These are phyloP conservation scores for Actias luna DNA, from an alignment of 2,888 invertebrate genomes.

Conservation along the genomic window DNA sequence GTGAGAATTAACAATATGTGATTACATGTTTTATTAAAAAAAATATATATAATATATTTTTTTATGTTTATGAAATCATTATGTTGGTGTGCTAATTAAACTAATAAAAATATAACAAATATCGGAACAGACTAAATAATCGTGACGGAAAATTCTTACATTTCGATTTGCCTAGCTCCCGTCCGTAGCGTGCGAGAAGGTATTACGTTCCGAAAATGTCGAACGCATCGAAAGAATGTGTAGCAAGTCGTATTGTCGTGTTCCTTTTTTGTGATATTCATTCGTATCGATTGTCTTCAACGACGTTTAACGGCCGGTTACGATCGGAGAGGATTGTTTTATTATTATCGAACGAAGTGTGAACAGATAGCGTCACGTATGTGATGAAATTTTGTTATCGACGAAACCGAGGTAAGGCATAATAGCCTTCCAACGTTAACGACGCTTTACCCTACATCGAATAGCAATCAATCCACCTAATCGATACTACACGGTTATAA, in stretches of 20 bases:
- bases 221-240: slow-evolving; percentile 35
- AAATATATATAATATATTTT: too few relatives aligned
- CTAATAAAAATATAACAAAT: too few relatives aligned
- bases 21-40: too few relatives aligned
- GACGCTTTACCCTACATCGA: neutral
- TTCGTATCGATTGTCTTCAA: slow-evolving; percentile 6
- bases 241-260: slow-evolving; percentile 17
- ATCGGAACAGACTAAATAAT: too few relatives aligned
- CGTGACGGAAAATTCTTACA: too few relatives aligned
- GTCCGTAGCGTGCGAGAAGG: too few relatives aligned
- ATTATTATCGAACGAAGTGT: slow-evolving; percentile 57
- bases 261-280: neutral
- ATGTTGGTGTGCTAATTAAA: too few relatives aligned
- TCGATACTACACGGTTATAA: slow-evolving; percentile 5
- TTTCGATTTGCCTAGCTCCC: too few relatives aligned
- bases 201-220: too few relatives aligned
- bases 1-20: too few relatives aligned
- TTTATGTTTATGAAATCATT: too few relatives aligned
- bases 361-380: slow-evolving; percentile 61
- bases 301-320: slow-evolving; percentile 25
- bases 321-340: slow-evolving; percentile 56
- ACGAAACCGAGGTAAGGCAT: slow-evolving; percentile 38
- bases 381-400: slow-evolving; percentile 40
- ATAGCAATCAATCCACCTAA: neutral
- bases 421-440: neutral